A percentile compares a stretch with the other conserved stretches of the same genome.
These are phyloP conservation scores for Oreotrochilus melanogaster DNA, from an alignment of 2,113 vertebrate genomes.

Conservation along the genomic window DNA sequence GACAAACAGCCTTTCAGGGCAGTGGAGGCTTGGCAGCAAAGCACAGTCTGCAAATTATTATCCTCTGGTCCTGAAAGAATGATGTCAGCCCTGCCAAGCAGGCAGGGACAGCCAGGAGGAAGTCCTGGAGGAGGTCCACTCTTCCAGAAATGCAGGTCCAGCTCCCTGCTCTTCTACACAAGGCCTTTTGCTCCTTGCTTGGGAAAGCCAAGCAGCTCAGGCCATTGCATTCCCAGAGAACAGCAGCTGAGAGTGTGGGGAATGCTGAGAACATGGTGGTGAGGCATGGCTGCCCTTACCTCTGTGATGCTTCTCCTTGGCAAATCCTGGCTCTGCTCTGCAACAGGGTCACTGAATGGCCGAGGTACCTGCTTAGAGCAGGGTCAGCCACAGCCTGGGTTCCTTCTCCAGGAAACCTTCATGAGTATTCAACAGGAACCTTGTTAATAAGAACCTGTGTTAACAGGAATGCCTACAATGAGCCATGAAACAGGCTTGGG, in stretches of 20 bases:
- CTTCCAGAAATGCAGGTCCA: neutral
- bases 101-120: neutral
- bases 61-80: neutral
- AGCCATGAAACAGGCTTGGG: neutral
- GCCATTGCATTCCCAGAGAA: neutral
- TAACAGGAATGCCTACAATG: neutral
- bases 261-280: neutral
- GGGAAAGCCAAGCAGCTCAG: neutral
- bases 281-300: neutral
- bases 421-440: neutral
- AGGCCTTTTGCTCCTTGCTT: neutral
- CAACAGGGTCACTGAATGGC: accelerated
- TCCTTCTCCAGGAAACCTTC: neutral
- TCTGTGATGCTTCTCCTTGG: neutral
- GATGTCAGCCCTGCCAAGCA: neutral
- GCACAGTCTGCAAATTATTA: neutral
- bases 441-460: neutral
- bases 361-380: neutral
- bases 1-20: neutral
- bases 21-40: neutral
- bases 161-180: neutral
- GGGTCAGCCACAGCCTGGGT: neutral
- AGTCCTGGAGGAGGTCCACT: too few relatives aligned
- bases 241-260: neutral
- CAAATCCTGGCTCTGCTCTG: neutral